These are phyloP conservation scores for Wiebesia pumilae DNA, from an alignment of 1,140 invertebrate species.

Conservation along the genomic window DNA sequence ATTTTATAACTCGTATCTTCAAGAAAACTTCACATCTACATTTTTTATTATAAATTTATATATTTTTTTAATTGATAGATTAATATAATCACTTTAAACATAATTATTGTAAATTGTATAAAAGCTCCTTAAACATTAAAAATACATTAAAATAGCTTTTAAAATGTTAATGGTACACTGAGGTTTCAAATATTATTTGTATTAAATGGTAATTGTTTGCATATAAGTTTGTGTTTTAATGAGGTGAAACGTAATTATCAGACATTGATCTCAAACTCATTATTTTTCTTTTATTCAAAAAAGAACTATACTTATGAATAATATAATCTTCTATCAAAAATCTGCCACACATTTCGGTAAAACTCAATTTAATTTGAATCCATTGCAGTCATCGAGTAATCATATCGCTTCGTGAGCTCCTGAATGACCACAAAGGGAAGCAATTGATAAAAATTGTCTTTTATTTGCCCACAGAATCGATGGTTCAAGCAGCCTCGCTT, in stretches of 20 bases:
- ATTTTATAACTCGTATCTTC: not conserved
- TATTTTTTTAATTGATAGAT: not conserved
- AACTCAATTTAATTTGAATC: not conserved
- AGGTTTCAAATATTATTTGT: no score
- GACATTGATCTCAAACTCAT: not conserved
- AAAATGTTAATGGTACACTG: no score
- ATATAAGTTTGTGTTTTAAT: not conserved
- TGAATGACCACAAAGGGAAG: not conserved
- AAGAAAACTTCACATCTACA: not conserved
- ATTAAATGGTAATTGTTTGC: not conserved
- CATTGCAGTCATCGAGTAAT: not conserved
- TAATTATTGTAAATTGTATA: no score
- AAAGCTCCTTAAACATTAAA: no score
- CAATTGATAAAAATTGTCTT: not conserved
- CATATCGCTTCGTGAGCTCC: not conserved
- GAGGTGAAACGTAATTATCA: not conserved
- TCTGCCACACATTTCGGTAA: not conserved
- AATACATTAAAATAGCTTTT: no score
- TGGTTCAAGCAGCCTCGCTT: slow-evolving; percentile 73
- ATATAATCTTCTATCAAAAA: not conserved
- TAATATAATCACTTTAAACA: no score
- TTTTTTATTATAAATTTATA: no score
- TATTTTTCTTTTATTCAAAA: not conserved
- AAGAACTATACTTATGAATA: not conserved
- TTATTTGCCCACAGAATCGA: not conserved